phyloP scores from a whole-genome alignment of 2,888 invertebrate genomes.

The Scotopteryx bipunctaria region DNA sequence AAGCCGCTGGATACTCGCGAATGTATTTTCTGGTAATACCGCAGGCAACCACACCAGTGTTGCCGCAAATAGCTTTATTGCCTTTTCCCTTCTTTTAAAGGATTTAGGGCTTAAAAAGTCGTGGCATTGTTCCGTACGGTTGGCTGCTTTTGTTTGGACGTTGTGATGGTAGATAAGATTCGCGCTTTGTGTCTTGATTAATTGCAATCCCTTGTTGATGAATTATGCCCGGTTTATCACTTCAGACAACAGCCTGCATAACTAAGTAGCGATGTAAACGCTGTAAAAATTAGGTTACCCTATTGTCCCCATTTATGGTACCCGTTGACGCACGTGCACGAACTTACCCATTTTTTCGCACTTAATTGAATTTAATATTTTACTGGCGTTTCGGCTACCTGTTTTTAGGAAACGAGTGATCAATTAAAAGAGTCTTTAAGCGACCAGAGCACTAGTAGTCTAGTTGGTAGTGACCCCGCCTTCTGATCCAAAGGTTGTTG shows the following conservation, averaged over 20 bases:
- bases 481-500: no score
- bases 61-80: slow-evolving; percentile 47
- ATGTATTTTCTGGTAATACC: slow-evolving; percentile 34
- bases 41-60: slow-evolving; percentile 22
- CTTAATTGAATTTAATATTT: no score
- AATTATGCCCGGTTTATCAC: slow-evolving; percentile 19
- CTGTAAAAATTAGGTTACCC: background rate
- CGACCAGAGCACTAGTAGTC: no score
- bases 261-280: background rate
- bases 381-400: no score
- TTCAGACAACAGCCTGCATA: background rate
- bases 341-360: no score
- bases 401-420: no score
- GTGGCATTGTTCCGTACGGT: slow-evolving; percentile 53
- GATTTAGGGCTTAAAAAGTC: slow-evolving; percentile 54
- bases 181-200: slow-evolving; percentile 44
- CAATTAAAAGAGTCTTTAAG: no score
- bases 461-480: no score
- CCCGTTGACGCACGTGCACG: no score
- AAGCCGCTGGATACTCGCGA: slow-evolving; percentile 15
- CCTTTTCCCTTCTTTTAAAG: slow-evolving; percentile 52
- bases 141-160: slow-evolving; percentile 55
- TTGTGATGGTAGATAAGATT: slow-evolving; percentile 54
- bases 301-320: background rate
- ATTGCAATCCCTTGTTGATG: slow-evolving; percentile 39